Evolutionary conservation across 2,113 vertebrate genomes (phyloP).

Genomic region (Tonatia bakeri): DNA sequence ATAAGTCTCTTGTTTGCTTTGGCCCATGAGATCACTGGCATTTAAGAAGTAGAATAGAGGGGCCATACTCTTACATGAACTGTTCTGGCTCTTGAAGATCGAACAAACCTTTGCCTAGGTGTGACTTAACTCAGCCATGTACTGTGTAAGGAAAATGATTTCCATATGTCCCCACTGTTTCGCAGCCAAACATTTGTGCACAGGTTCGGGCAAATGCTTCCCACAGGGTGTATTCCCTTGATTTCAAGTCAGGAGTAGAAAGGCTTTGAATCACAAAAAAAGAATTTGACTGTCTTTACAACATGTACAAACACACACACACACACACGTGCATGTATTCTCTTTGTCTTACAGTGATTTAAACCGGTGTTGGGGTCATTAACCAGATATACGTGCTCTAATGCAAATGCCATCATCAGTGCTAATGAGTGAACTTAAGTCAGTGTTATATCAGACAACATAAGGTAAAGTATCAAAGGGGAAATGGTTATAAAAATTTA

Average conservation of each 20-base stretch:
- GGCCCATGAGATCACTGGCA: background rate
- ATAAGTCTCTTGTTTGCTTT: background rate
- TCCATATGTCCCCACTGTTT: slow-evolving; percentile 41
- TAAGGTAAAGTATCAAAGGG: slow-evolving; percentile 33
- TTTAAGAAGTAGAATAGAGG: background rate
- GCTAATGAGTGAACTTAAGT: slow-evolving; percentile 27
- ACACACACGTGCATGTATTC: too few relatives aligned
- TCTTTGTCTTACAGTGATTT: background rate
- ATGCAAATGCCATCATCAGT: slow-evolving; percentile 28
- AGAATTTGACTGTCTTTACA: slow-evolving; percentile 15
- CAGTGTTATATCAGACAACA: background rate
- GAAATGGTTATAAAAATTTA: slow-evolving; percentile 51
- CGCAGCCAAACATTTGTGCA: slow-evolving; percentile 30
- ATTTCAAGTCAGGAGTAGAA: slow-evolving; percentile 40
- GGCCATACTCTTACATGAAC: background rate
- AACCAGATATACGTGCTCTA: background rate
- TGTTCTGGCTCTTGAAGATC: background rate
- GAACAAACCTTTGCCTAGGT: slow-evolving; percentile 30
- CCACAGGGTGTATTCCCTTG: background rate
- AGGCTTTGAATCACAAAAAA: background rate
- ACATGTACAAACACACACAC: background rate
- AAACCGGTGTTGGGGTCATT: slow-evolving; percentile 22
- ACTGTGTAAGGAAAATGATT: slow-evolving; percentile 57
- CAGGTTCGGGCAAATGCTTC: slow-evolving; percentile 27
- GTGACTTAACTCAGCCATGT: slow-evolving; percentile 52